phyloP scores from a whole-genome alignment of 2,888 invertebrate genomes.

The Baccha elongata region DNA sequence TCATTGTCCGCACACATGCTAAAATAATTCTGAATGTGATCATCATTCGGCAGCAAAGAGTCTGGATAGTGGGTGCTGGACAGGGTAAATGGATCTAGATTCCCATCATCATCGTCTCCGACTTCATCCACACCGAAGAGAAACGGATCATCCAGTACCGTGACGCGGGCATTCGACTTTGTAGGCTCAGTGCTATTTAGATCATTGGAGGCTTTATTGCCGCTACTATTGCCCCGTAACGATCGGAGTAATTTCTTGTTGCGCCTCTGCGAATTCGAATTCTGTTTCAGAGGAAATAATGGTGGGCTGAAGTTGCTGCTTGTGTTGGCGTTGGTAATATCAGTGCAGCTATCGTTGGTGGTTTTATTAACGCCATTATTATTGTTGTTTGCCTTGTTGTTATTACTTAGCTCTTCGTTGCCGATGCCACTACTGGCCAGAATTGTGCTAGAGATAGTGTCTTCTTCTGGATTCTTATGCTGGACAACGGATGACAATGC shows the following conservation, averaged over 20 bases:
- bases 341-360: constrained; percentile 55
- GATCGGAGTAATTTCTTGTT: constrained; percentile 80
- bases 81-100: constrained; percentile 52
- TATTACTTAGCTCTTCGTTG: constrained; percentile 75
- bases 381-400: constrained; percentile 71
- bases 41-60: constrained; percentile 69
- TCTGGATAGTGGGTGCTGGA: constrained; percentile 67
- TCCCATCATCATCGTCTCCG: constrained; percentile 28
- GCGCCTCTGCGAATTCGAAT: constrained; percentile 61
- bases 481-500: constrained; percentile 78
- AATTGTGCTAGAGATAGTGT: constrained; percentile 51
- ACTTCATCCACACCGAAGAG: constrained; percentile 79
- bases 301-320: constrained; percentile 67
- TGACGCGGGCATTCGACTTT: constrained; percentile 80
- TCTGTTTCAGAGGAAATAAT: constrained; percentile 74
- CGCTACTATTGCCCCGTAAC: constrained; percentile 78
- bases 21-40: constrained; percentile 79
- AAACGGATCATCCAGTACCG: constrained; percentile 82
- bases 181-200: constrained; percentile 76
- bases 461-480: constrained; percentile 58
- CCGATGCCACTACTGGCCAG: constrained; percentile 65
- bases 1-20: constrained; percentile 75
- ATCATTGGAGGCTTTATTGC: constrained; percentile 58
- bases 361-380: constrained; percentile 67
- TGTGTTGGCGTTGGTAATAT: constrained; percentile 69